Conservation (phyloP, 1,140 invertebrate species). For the Drepana arcuata region DNA sequence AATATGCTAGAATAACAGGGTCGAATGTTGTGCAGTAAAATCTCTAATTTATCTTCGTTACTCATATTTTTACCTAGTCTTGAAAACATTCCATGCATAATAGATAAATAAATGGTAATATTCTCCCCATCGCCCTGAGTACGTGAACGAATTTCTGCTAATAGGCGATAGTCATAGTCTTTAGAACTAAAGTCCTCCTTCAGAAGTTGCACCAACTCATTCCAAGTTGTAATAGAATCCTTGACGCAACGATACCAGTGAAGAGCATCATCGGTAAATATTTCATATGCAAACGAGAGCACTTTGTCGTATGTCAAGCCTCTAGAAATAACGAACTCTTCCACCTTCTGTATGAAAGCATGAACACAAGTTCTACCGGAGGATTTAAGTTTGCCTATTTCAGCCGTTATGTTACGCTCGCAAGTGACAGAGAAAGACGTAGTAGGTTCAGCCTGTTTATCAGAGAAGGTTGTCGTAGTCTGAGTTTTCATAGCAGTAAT, state of each 20-base stretch:
- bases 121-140: slow-evolving; percentile 29
- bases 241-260: slow-evolving; percentile 20
- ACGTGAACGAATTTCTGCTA: slow-evolving; percentile 23
- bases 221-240: slow-evolving; percentile 11
- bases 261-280: slow-evolving; percentile 24
- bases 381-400: slow-evolving; percentile 16
- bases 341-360: slow-evolving; percentile 14
- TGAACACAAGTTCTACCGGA: slow-evolving; percentile 17
- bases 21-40: slow-evolving; percentile 19
- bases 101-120: slow-evolving; percentile 28
- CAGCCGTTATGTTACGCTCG: slow-evolving; percentile 5
- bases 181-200: slow-evolving; percentile 22
- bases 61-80: background rate
- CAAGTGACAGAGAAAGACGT: slow-evolving; percentile 12
- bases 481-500: background rate
- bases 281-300: slow-evolving; percentile 13
- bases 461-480: background rate
- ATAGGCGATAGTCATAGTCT: slow-evolving; percentile 29
- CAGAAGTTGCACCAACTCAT: slow-evolving; percentile 12
- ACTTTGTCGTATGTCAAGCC: slow-evolving; percentile 15
- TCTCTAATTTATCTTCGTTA: slow-evolving; percentile 22
- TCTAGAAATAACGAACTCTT: slow-evolving; percentile 12
- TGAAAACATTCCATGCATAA: slow-evolving; percentile 21
- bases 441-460: background rate
- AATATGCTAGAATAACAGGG: slow-evolving; percentile 17